Base-by-base conservation (phyloP, 2,888 invertebrate species). In the Camponotus fellah region DNA sequence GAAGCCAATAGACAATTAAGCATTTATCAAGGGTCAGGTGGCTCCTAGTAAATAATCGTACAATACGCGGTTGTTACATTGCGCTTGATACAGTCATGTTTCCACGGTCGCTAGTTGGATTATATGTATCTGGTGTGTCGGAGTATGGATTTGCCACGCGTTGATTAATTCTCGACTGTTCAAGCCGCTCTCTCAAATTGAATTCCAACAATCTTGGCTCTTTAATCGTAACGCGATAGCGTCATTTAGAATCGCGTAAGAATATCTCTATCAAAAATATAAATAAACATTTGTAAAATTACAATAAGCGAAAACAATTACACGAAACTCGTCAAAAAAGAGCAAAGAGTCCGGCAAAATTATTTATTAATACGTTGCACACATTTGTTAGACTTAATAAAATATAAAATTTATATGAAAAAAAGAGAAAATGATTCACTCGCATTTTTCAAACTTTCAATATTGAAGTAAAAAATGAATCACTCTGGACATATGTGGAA, bases 11-110 rank as follows among this genome's bases (percentile, higher is more conserved):
- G 34, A 34, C 8, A 58, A 46, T 80, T 60, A 60, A 79, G 21
- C 71, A 68, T 77, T 77, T 68, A 77, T 43, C 46, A 72, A 72
- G 79, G 46, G 60, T 60, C 60, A 60, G 60, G 21, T 72, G 43
- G 34, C 37, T 34, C 12, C 72, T 46, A 72, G 26, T 72, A 80
- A 80, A 80, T 80, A 80, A 80, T 72, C 60, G 37, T 58, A 79
- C 34, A 72, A 60, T 32, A 60, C 58, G 58, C 71, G 46, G 46
- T 60, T 40, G 43, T 77, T 80, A 43, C 72, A 46, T 12, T 46
- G 60, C 46, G 72, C 79, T 72, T 80, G 79, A 80, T 80, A 80
- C 72, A 80, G 79, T 80, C 79, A 80, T 80, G 79, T 80, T 80
- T 80, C 79, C 79, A 72, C 79, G 60, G 72, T 80, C 72, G 72